These are phyloP conservation scores for Diloba caeruleocephala DNA, from an alignment of 2,888 invertebrate species.

Conservation along the genomic window DNA sequence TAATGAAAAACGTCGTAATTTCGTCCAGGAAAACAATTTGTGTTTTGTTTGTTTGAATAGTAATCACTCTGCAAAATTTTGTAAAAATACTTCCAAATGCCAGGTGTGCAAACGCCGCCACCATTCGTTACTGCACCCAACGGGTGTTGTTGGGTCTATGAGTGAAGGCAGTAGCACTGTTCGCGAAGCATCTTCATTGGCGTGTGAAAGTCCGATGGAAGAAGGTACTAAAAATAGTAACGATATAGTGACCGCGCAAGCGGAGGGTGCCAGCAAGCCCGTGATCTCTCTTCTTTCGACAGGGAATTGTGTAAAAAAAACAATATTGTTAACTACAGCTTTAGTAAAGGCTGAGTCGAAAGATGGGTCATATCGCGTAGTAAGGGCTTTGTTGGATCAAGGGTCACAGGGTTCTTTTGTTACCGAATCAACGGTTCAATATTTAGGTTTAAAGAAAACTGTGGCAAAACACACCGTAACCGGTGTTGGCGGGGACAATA, in stretches of 20 bases:
- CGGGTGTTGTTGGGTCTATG: slow-evolving; percentile 1
- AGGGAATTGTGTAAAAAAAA: slow-evolving; percentile 3
- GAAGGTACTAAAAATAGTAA: neutral
- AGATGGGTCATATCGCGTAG: slow-evolving; percentile 9
- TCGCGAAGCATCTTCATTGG: neutral
- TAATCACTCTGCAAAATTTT: slow-evolving; percentile 43
- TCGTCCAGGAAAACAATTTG: slow-evolving; percentile 22
- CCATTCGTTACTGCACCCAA: slow-evolving; percentile 22
- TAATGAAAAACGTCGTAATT: neutral
- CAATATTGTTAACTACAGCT: slow-evolving; percentile 11
- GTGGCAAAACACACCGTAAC: slow-evolving; percentile 6
- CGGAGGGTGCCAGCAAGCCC: neutral
- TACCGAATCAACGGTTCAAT: slow-evolving; percentile 29
- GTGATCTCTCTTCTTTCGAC: neutral
- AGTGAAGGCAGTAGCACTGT: neutral
- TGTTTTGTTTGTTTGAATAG: slow-evolving; percentile 51
- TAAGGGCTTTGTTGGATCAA: slow-evolving; percentile 50
- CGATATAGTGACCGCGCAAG: neutral
- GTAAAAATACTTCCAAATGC: slow-evolving; percentile 15
- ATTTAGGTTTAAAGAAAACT: slow-evolving; percentile 4
- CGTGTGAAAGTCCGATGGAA: neutral
- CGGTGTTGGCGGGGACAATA: slow-evolving; percentile 36
- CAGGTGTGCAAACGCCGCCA: slow-evolving; percentile 4
- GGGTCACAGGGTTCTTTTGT: slow-evolving; percentile 51
- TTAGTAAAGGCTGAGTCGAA: slow-evolving; percentile 21